Evolutionary conservation across 2,888 invertebrate species (phyloP).

Genomic region (Zygogramma bicolorata): DNA sequence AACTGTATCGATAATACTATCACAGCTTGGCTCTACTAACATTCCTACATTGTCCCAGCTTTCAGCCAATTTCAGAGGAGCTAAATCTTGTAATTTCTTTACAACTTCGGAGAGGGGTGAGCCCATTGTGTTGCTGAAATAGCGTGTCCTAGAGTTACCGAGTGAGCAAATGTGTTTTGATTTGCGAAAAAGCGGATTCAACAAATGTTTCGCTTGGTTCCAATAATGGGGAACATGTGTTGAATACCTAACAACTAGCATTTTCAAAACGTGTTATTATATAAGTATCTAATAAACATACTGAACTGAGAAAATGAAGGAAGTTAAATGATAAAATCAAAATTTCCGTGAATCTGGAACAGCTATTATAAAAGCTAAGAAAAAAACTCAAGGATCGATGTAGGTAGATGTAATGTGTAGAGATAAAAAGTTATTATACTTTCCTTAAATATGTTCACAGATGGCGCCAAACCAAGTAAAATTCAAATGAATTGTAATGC

Average conservation of each 20-base stretch:
- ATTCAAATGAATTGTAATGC: too few relatives aligned
- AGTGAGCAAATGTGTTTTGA: not conserved
- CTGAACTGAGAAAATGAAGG: too few relatives aligned
- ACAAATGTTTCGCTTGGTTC: not conserved
- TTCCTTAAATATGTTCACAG: too few relatives aligned
- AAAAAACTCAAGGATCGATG: too few relatives aligned
- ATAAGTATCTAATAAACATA: too few relatives aligned
- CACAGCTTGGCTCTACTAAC: conserved; percentile 80
- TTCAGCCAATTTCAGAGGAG: conserved; percentile 79
- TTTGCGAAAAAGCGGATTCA: not conserved
- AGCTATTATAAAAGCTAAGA: too few relatives aligned
- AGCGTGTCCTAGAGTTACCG: not conserved
- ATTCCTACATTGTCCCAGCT: conserved; percentile 97
- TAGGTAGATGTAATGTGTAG: too few relatives aligned
- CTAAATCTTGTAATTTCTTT: conserved; percentile 75
- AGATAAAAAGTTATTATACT: too few relatives aligned
- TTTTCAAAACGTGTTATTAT: too few relatives aligned
- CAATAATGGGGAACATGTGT: not conserved
- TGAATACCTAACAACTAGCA: not conserved
- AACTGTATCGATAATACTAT: conserved; percentile 72
- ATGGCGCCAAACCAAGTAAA: too few relatives aligned
- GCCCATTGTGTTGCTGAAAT: conserved; percentile 27
- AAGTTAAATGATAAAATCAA: too few relatives aligned
- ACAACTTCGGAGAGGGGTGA: conserved; percentile 56
- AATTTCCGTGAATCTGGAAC: too few relatives aligned